Percentiles rank a stretch among this genome's conserved stretches.
Conservation (phyloP, 2,113 vertebrate genomes). For the Pluvialis apricaria region DNA sequence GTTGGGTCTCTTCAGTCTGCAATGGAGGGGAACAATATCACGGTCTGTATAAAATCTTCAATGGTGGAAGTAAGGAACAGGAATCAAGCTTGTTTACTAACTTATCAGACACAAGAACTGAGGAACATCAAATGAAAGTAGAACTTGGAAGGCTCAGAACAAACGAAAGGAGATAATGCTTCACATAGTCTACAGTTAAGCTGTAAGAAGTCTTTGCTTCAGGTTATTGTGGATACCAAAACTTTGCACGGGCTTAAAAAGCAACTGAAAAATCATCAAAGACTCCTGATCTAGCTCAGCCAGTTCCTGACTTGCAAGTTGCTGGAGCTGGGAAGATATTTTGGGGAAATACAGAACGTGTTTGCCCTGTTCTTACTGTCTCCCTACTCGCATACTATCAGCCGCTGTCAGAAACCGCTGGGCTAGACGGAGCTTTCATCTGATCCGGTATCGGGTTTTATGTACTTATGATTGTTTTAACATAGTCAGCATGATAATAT, state of each 20-base stretch:
- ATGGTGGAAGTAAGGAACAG: neutral
- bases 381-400: neutral
- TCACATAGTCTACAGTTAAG: neutral
- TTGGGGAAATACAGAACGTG: neutral
- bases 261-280: neutral
- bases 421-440: neutral
- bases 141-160: neutral
- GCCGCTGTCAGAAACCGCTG: neutral
- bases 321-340: neutral
- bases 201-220: neutral
- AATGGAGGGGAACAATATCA: neutral
- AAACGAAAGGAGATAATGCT: neutral
- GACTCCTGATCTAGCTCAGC: neutral
- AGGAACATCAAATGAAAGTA: neutral
- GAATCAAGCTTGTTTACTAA: neutral
- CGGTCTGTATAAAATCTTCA: neutral
- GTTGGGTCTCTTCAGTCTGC: neutral
- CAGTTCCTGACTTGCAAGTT: neutral
- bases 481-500: neutral
- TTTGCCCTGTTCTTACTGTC: neutral
- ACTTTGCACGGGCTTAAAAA: neutral
- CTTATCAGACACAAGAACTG: rapidly evolving
- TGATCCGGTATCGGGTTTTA: rapidly evolving
- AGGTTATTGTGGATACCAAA: neutral
- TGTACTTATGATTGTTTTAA: neutral